Evolutionary conservation across 2,888 invertebrate genomes (phyloP).

Genomic region (Xanthia togata): DNA sequence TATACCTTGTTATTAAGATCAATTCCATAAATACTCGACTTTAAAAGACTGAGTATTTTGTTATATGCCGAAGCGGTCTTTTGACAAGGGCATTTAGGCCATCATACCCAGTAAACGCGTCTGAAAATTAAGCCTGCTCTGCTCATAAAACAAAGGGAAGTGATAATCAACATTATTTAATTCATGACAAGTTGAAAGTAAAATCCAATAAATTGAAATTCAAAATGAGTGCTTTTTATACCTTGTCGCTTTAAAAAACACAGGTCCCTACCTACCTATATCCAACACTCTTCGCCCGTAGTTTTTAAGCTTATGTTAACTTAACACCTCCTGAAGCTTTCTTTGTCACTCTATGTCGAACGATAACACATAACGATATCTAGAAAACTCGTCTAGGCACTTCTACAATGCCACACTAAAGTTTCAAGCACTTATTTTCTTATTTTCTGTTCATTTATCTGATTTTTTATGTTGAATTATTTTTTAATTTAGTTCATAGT

Average conservation of each 20-base stretch:
- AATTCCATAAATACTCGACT: neutral
- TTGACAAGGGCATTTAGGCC: too few species aligned
- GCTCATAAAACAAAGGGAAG: neutral
- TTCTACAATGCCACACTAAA: neutral
- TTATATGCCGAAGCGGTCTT: neutral
- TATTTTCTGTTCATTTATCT: neutral
- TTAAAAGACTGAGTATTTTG: neutral
- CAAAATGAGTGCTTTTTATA: neutral
- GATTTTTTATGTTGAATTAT: neutral
- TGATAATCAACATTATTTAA: neutral
- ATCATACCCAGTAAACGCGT: neutral
- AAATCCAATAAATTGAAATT: neutral
- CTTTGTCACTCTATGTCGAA: neutral
- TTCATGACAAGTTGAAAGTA: neutral
- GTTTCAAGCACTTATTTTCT: neutral
- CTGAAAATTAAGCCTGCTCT: neutral
- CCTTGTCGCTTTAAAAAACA: neutral
- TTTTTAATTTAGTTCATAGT: constrained; percentile 70
- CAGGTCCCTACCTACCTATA: neutral
- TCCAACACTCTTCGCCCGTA: too few species aligned
- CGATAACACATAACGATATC: neutral
- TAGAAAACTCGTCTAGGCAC: constrained; percentile 37
- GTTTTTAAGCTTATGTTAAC: neutral
- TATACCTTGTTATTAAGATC: neutral
- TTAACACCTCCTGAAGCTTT: constrained; percentile 9